Evolutionary conservation across 2,888 invertebrate species (phyloP).

Genomic region (Tipula vernalis): DNA sequence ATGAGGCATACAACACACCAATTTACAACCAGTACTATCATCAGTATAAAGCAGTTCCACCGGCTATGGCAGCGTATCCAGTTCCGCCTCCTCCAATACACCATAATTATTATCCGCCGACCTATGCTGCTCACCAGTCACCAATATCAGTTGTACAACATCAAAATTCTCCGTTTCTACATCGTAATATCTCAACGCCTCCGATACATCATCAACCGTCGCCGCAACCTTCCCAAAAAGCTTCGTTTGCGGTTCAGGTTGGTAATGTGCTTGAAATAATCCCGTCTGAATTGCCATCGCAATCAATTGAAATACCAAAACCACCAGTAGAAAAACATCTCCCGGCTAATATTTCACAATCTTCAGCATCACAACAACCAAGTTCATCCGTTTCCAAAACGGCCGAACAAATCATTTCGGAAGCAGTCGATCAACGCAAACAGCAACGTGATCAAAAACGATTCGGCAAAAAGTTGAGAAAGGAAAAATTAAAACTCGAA

Average conservation of each 20-base stretch:
- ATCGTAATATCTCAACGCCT: not conserved
- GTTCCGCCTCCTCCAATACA: not conserved
- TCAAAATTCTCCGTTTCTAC: not conserved
- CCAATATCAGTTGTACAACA: not conserved
- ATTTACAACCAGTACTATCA: not conserved
- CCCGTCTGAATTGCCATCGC: constrained; percentile 10
- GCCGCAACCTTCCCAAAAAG: not conserved
- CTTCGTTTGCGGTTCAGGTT: constrained; percentile 8
- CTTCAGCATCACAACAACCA: not conserved
- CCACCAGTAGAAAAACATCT: not conserved
- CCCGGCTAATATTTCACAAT: not conserved
- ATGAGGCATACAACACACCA: not conserved
- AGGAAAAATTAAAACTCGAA: constrained; percentile 5
- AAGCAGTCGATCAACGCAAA: not conserved
- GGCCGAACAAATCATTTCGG: not conserved
- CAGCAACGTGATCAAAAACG: not conserved
- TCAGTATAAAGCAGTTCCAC: not conserved
- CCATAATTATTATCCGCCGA: not conserved
- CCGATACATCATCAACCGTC: not conserved
- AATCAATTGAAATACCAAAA: constrained; percentile 13
- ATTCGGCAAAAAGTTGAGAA: not conserved
- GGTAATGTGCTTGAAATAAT: constrained; percentile 15
- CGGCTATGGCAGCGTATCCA: not conserved
- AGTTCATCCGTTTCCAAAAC: not conserved
- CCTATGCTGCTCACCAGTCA: not conserved